Base-by-base conservation (phyloP, 2,888 invertebrate species). In the Mesorhabditis sp. region DNA sequence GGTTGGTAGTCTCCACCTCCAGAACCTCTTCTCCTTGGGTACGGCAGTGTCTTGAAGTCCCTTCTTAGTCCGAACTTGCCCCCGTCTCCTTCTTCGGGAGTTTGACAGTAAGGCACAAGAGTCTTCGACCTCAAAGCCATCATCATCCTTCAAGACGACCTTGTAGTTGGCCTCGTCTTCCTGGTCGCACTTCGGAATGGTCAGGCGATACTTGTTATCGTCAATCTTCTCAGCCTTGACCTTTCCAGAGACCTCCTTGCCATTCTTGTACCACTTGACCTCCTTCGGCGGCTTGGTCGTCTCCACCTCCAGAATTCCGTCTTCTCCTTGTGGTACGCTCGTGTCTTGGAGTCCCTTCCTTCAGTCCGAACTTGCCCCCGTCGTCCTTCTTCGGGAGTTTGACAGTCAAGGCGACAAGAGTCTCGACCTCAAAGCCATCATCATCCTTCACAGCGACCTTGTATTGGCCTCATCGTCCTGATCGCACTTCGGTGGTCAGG, bases 21-120 rank as follows among this genome's bases (percentile, higher is more conserved):
- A 95, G 87, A 73, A 91, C 89, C 0, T 92, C 92, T 70, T 92
- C 91, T 0, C 94, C 93, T 82, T 93, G 93, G 92, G 91, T 4
- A 94, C 91, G 1, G 85, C 85, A 71, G 82, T 82, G 86, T 86
- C 86, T 68, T 91, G 90, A 41, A 94, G 87, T 72, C 91, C 91
- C 87, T 92, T 92, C 45, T 71, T 73, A 80, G 75, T 68, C 69
- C 70, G 28, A 28, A 28, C 28, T 28, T 28, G 28, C 28, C 28
- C 28, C 28, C 28, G 28, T 28, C 28, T 28, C 28, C 28, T 28
- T 28, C 28, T 28, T 28, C 50, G 78, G 78, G 41, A 78, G 68
- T 66, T 78, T 78, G 69, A 76, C 76, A 58, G 76, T 75, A 6
- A 76, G 71, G 76, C 76, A 28, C 73, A 28, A 42, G 77, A 77